phyloP scores from a whole-genome alignment of 2,888 invertebrate species.

The Tridacna gigas region DNA sequence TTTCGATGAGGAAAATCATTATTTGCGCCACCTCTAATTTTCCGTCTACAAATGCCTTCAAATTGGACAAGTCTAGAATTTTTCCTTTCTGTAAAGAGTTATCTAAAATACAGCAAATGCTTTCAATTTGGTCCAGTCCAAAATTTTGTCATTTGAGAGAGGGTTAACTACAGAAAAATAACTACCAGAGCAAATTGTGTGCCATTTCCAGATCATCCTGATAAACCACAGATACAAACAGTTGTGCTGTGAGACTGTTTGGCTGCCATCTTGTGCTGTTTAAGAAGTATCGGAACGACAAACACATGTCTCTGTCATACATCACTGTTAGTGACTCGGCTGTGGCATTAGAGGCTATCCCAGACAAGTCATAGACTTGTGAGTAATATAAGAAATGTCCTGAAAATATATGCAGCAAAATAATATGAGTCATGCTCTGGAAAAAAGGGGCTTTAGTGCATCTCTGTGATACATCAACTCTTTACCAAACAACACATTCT shows the following conservation, averaged over 20 bases:
- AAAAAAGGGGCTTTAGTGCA: too few relatives aligned
- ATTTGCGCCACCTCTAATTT: too few relatives aligned
- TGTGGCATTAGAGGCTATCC: neutral
- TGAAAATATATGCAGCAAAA: neutral
- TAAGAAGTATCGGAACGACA: conserved; percentile 49
- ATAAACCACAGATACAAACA: conserved; percentile 42
- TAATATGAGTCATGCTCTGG: neutral
- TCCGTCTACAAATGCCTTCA: too few relatives aligned
- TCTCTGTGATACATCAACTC: neutral
- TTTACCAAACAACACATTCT: neutral
- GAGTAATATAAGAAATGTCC: conserved; percentile 6
- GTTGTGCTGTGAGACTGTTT: conserved; percentile 38
- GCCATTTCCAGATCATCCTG: conserved; percentile 4
- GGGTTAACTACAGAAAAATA: neutral
- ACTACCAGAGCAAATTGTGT: conserved; percentile 38
- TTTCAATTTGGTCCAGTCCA: too few relatives aligned
- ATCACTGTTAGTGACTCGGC: neutral
- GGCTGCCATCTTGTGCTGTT: conserved; percentile 43
- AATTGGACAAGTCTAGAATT: too few relatives aligned
- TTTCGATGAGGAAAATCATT: too few relatives aligned
- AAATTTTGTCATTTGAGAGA: too few relatives aligned
- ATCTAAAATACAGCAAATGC: too few relatives aligned
- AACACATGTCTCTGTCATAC: conserved; percentile 34
- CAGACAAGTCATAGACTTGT: neutral
- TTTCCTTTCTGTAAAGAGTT: too few relatives aligned